Evolutionary conservation across 2,113 vertebrate species (phyloP), one percentile per base, ranked within the genome.

Genomic region (Sinocyclocheilus grahami): DNA sequence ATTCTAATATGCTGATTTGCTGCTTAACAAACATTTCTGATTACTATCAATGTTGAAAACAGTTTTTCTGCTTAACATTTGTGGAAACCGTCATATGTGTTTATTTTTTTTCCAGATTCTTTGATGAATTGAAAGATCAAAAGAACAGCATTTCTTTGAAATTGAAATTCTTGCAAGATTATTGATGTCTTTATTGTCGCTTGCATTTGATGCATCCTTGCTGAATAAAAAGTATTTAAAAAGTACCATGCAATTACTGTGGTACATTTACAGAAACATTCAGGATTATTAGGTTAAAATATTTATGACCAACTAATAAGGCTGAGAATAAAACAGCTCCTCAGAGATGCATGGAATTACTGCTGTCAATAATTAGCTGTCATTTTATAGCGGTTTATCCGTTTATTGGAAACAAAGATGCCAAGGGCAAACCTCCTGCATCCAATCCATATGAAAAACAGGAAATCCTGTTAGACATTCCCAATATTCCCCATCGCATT

Each of bases 401-500:
- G 18, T 71, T 71, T 39, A 39, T 5, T 8, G 33, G 18, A 71
- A 71, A 71, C 69, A 39, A 71, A 71, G 69, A 39, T 10, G 37
- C 18, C 37, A 22, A 42, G 37, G 37, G 42, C 69, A 11, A 72
- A 72, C 37, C 37, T 72, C 37, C 69, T 5, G 7, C 67, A 20
- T 71, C 30, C 67, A 71, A 37, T 71, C 20, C 37, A 46, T 9
- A 72, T 60, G 51, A 33, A 20, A 37, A 37, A 37, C 27, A 20
- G n/a, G 24, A 24, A 24, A 77, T 30, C 75, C n/a, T 48, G 39
- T 58, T 62, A 39, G 11, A 80, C 78, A 24, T 65, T 81, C 60
- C 62, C 60, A 65, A 16, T 46, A 62, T 60, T 79, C 20, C 84
- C 88, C 88, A 86, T 86, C 83, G 22, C 62, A 22, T 85, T 69